These are phyloP conservation scores for Sitta carolinensis DNA, from an alignment of 2,797 vertebrate species.

Conservation along the genomic window DNA sequence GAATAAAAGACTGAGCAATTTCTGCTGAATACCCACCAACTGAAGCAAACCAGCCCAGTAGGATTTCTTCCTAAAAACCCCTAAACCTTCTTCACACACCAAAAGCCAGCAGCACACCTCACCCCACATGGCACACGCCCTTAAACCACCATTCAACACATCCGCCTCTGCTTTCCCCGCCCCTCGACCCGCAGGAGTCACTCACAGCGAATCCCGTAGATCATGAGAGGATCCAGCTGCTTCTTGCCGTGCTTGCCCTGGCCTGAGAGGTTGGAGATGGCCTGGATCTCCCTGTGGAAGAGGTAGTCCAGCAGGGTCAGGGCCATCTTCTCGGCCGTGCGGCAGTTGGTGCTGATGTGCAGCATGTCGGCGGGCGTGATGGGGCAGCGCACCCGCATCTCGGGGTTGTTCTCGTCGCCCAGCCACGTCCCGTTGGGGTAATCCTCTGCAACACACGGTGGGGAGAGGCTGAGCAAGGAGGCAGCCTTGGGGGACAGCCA, in stretches of 20 bases:
- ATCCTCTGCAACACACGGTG: slow-evolving; percentile 82
- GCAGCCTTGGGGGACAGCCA: not conserved
- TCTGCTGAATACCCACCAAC: not conserved
- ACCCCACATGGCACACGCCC: too few relatives aligned
- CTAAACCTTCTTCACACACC: not conserved
- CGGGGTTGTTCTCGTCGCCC: slow-evolving; percentile 93
- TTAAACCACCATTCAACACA: too few relatives aligned
- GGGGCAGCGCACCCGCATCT: slow-evolving; percentile 94
- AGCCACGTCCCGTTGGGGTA: slow-evolving; percentile 94
- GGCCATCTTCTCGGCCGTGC: slow-evolving; percentile 97
- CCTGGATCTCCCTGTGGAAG: slow-evolving; percentile 96
- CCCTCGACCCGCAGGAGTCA: fast-evolving
- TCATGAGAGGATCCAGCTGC: slow-evolving; percentile 97
- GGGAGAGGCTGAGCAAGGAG: not conserved
- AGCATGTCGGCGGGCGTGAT: slow-evolving; percentile 94
- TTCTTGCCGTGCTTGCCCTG: slow-evolving; percentile 99
- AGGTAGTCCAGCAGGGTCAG: slow-evolving; percentile 95
- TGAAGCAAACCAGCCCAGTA: not conserved
- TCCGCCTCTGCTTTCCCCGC: too few relatives aligned
- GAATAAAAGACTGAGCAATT: not conserved
- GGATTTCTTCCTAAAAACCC: not conserved
- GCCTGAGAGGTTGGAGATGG: slow-evolving; percentile 96
- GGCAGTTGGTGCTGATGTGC: slow-evolving; percentile 96
- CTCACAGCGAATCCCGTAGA: slow-evolving; percentile 97
- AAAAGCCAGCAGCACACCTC: not conserved